Base-by-base conservation (phyloP, 2,888 invertebrate genomes). In the Caenorhabditis auriculariae region DNA sequence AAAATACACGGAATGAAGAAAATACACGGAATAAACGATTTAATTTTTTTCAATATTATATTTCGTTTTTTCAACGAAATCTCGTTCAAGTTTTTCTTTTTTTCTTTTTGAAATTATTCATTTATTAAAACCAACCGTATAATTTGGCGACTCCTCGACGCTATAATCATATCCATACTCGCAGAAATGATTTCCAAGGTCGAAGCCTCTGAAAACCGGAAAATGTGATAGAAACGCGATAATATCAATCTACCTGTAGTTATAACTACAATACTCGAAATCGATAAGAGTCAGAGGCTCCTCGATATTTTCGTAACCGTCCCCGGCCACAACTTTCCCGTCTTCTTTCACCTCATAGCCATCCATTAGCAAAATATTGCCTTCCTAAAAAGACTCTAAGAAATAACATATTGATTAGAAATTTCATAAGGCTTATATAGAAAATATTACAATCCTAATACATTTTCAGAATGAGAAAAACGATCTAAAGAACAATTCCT, bases 181-280 rank as follows among this genome's bases (percentile, higher is more conserved):
- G 32, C 72, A 70, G 58, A 72, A 64, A 42, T 72, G 72, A 44
- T 70, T 72, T 17, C 70, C 72, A 24, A 72, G 52, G 37, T 72
- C 72, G 56, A 72, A 72, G 17, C 72, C 72, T 54, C 72, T 72
- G 51, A 38, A 63, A 52, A 41, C 9, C 28, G 27, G 27, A 27
- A 28, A 4, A 42, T 2, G 47, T 17, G 41, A 29, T 28, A 21
- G 9, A 39, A 27, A 17, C 17, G 15, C 9, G 12, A 28, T 21
- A 29, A 23, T 42, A 28, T 42, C 29, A 37, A 41, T 24, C 42
- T 17, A 72, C 72, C 72, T 54, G 47, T 70, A 70, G 53, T 72
- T 72, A 54, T 70, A 72, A 42, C 60, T 66, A 47, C 66, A 67
- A 42, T 72, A 72, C 39, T 72, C 72, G 35, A 69, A 72, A 54